phyloP scores from a whole-genome alignment of 1,140 invertebrate genomes.

The Cephus cinctus region DNA sequence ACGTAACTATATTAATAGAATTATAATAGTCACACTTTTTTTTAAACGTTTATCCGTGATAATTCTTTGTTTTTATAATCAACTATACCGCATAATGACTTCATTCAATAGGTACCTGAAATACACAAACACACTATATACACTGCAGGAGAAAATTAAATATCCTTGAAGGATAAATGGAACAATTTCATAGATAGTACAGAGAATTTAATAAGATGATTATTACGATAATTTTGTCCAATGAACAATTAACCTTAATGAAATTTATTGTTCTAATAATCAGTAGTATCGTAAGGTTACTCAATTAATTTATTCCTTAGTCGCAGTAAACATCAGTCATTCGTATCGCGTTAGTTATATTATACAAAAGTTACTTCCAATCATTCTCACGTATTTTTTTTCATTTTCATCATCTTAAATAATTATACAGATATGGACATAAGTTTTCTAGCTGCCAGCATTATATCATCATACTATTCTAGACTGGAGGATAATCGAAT shows the following conservation, averaged over 20 bases:
- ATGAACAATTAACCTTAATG: too few relatives aligned
- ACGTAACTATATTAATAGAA: conserved; percentile 16
- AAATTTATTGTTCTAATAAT: too few relatives aligned
- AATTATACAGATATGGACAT: not conserved
- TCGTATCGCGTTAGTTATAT: not conserved
- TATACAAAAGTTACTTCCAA: conserved; percentile 18
- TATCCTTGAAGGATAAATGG: too few relatives aligned
- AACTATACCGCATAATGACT: conserved; percentile 24
- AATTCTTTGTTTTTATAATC: conserved; percentile 9
- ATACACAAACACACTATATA: conserved; percentile 1
- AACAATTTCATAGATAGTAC: too few relatives aligned
- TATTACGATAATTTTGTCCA: too few relatives aligned
- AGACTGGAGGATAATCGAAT: too few relatives aligned
- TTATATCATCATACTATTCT: conserved; percentile 26
- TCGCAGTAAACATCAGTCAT: not conserved
- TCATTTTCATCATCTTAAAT: not conserved
- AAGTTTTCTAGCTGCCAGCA: conserved; percentile 18
- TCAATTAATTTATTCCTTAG: not conserved
- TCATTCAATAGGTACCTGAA: conserved; percentile 36
- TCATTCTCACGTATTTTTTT: not conserved
- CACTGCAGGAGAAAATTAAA: too few relatives aligned
- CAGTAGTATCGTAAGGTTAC: too few relatives aligned
- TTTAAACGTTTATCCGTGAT: conserved; percentile 16
- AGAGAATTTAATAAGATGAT: too few relatives aligned
- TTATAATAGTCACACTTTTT: conserved; percentile 17